Percentiles rank a stretch among this genome's conserved stretches.
Evolutionary conservation across 2,888 invertebrate genomes (phyloP).

Genomic region (Eupithecia insigniata): DNA sequence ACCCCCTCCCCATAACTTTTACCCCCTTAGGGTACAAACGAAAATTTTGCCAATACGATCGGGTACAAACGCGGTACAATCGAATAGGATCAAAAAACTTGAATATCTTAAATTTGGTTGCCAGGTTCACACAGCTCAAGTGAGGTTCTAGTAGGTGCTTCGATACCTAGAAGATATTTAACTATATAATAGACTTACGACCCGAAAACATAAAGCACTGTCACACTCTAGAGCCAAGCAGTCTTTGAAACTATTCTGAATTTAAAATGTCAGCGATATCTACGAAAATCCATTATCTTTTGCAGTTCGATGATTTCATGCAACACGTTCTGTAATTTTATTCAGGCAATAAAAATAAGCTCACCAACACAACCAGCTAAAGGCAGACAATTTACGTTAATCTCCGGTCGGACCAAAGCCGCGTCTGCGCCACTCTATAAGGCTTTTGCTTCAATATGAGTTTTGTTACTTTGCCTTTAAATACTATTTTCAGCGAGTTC

Average conservation of each 20-base stretch:
- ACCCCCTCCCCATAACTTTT: too few relatives aligned
- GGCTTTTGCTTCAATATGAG: slow-evolving; percentile 10
- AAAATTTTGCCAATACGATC: too few relatives aligned
- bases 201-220: background rate
- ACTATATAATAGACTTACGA: background rate
- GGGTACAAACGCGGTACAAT: too few relatives aligned
- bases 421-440: background rate
- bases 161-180: background rate
- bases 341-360: slow-evolving; percentile 35
- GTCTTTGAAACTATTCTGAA: background rate
- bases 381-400: slow-evolving; percentile 54
- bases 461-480: slow-evolving; percentile 11
- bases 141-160: too few relatives aligned
- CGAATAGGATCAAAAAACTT: too few relatives aligned
- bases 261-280: slow-evolving; percentile 6
- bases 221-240: background rate
- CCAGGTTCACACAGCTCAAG: too few relatives aligned
- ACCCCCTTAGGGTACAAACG: too few relatives aligned
- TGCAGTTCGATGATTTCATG: slow-evolving; percentile 26
- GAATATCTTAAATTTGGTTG: too few relatives aligned
- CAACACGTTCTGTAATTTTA: slow-evolving; percentile 32
- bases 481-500: slow-evolving; percentile 5
- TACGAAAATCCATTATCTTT: slow-evolving; percentile 12
- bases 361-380: slow-evolving; percentile 34
- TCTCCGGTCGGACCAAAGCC: slow-evolving; percentile 52